Conservation (phyloP, 2,888 invertebrate genomes). For the Druceiella hillmani region DNA sequence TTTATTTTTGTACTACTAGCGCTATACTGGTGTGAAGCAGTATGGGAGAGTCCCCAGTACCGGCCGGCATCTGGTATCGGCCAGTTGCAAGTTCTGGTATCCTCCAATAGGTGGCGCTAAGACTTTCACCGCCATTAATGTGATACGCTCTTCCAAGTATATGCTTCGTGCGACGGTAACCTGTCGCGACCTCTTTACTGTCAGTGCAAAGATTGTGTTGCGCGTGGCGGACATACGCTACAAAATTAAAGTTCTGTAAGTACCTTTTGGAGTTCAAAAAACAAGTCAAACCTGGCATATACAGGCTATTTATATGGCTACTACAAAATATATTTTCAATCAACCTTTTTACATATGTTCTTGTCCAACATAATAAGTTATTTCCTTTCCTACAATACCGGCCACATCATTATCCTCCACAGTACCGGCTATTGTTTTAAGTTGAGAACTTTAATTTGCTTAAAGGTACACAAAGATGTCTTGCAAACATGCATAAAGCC, state of each 20-base stretch:
- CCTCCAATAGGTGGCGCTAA: background rate
- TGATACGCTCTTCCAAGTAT: slow-evolving; percentile 3
- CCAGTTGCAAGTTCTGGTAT: background rate
- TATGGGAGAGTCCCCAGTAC: slow-evolving; percentile 8
- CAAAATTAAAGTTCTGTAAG: slow-evolving; percentile 1
- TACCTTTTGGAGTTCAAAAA: slow-evolving; percentile 1
- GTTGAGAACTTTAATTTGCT: slow-evolving; percentile 8
- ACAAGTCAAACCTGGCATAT: slow-evolving; percentile 2
- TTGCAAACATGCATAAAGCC: slow-evolving; percentile 16
- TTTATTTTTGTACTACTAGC: too few species aligned
- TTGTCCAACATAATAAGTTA: slow-evolving; percentile 7
- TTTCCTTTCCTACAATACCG: slow-evolving; percentile 7
- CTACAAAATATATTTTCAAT: slow-evolving; percentile 3
- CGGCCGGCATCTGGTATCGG: slow-evolving; percentile 5
- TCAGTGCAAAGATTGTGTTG: slow-evolving; percentile 8
- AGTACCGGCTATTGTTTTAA: slow-evolving; percentile 9
- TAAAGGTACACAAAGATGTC: slow-evolving; percentile 19
- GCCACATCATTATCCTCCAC: slow-evolving; percentile 7
- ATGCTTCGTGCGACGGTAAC: slow-evolving; percentile 6
- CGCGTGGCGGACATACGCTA: slow-evolving; percentile 2
- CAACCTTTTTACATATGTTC: background rate
- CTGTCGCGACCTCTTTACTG: slow-evolving; percentile 7
- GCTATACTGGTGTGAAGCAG: too few species aligned
- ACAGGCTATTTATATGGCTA: slow-evolving; percentile 5
- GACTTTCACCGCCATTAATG: background rate